Evolutionary conservation across 2,888 invertebrate genomes (phyloP), one percentile per base, ranked within the genome.

Genomic region (Uropetala carovei): DNA sequence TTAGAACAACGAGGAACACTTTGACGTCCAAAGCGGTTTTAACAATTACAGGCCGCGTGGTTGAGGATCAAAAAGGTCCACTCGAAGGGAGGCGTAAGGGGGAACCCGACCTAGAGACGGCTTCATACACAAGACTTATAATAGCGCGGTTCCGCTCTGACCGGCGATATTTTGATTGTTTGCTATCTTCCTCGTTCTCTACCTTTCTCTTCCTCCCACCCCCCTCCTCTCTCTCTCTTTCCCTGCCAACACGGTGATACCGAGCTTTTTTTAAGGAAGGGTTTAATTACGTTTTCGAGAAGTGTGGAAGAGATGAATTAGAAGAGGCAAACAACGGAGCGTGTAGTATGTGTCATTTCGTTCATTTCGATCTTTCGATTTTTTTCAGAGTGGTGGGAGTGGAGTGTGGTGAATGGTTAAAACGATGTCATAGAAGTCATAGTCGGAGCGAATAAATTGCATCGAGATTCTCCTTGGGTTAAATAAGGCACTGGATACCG

Each of bases 161-260:
- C 13, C 75, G 75, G 75, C 75, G 75, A 75, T 75, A 75, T 75
- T 75, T 75, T 75, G 75, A 75, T 75, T 75, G 75, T 75, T 75
- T 27, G 75, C 75, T 75, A 75, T 75, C 27, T 75, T 22, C 27
- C 75, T 75, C 60, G 18, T n/a, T 22, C 22, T 27, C 22, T 22
- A 13, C 18, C 13, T 75, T 27, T 27, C 75, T 27, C 75, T 13
- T 11, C 13, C 75, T 75, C 75, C 27, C 1, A 60, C 68, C 68
- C 22, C 75, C n/a, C 27, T 14, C 14, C 9, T 75, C 75, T 22
- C 75, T 22, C 75, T 11, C 22, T 11, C 75, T 75, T 22, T 27
- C 14, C 75, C 22, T 4, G 75, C 9, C 11, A 75, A 9, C 68
- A 10, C 68, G 43, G 43, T 43, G 43, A 43, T 9, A 68, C 18